phyloP scores from a whole-genome alignment of 2,888 invertebrate species.

The Nemotelus nigrinus region DNA sequence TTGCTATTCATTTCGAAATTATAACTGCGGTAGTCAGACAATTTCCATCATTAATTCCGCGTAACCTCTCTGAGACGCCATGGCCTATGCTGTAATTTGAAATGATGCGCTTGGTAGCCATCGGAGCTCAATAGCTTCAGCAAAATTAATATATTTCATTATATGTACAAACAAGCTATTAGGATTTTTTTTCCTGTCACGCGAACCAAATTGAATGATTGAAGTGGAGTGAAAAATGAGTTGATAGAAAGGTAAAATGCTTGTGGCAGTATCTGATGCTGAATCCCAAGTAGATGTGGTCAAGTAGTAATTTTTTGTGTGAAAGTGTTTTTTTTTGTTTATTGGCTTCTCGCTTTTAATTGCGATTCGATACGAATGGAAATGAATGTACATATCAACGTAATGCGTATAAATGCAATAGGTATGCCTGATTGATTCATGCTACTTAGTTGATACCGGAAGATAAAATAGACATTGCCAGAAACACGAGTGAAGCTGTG shows the following conservation, averaged over 20 bases:
- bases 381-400: no score
- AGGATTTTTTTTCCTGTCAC: background rate
- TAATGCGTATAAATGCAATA: no score
- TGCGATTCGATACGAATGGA: no score
- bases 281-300: no score
- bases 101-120: background rate
- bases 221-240: background rate
- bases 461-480: no score
- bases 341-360: no score
- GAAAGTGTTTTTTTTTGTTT: no score
- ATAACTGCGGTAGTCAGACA: constrained; percentile 20
- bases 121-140: background rate
- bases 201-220: background rate
- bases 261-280: background rate
- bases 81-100: background rate
- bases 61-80: constrained; percentile 2
- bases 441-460: no score
- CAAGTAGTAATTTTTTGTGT: no score
- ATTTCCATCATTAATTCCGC: constrained; percentile 23
- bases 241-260: background rate
- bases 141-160: background rate
- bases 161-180: background rate
- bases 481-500: no score
- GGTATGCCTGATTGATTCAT: no score
- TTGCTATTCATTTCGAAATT: constrained; percentile 15